Evolutionary conservation across 2,797 vertebrate species (phyloP).

Genomic region (Poeciliopsis turneri): DNA sequence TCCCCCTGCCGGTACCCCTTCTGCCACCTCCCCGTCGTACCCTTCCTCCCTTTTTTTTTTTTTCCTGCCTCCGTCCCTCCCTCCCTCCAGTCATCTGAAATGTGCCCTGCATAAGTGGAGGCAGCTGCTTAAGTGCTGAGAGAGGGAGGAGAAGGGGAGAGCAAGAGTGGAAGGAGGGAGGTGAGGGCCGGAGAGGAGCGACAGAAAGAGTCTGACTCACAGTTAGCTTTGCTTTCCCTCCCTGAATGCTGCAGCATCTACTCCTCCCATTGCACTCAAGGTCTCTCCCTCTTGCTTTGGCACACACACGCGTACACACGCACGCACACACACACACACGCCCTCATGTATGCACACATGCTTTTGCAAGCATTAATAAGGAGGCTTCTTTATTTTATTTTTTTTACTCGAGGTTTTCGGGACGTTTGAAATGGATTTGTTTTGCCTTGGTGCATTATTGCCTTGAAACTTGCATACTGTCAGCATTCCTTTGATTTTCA

Average conservation of each 20-base stretch:
- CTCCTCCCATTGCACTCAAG: conserved; percentile 79
- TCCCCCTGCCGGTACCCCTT: conserved; percentile 54
- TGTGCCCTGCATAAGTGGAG: conserved; percentile 83
- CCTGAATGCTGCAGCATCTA: conserved; percentile 78
- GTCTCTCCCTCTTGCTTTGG: conserved; percentile 56
- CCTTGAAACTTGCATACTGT: conserved; percentile 64
- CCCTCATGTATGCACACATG: conserved; percentile 19
- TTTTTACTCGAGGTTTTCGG: conserved; percentile 58
- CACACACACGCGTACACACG: conserved; percentile 8
- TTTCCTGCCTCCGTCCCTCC: neutral
- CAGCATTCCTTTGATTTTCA: conserved; percentile 61
- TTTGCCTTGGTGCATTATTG: conserved; percentile 63
- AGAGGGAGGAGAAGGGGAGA: conserved; percentile 71
- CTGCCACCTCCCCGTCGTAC: conserved; percentile 40
- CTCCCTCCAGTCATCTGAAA: conserved; percentile 77
- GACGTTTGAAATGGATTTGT: conserved; percentile 60
- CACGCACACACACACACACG: conserved; percentile 8
- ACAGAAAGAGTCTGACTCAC: conserved; percentile 77
- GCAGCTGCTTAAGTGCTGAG: conserved; percentile 84
- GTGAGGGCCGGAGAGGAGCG: conserved; percentile 65
- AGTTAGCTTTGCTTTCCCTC: conserved; percentile 80
- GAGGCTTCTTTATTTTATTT: conserved; percentile 29
- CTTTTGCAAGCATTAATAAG: conserved; percentile 53
- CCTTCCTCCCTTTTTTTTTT: conserved; percentile 39
- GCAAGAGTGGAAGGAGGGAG: conserved; percentile 69